Conservation (phyloP, 2,113 vertebrate species). For the Casuarius casuarius region DNA sequence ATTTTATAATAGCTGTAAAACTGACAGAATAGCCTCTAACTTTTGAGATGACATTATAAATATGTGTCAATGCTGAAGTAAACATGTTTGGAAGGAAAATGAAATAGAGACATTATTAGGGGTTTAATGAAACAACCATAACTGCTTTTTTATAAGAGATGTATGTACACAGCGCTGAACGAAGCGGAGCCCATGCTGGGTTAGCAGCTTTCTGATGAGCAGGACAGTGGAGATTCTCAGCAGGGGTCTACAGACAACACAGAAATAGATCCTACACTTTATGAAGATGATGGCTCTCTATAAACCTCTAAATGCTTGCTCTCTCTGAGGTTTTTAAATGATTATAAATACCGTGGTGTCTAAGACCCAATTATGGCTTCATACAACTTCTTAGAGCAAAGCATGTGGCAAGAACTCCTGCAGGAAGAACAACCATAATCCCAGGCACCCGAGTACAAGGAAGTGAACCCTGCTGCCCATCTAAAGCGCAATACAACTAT, state of each 20-base stretch:
- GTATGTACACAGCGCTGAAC: not conserved
- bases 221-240: conserved; percentile 51
- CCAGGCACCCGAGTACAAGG: not conserved
- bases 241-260: conserved; percentile 1
- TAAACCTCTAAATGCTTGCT: conserved; percentile 17
- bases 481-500: not conserved
- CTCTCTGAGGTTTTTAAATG: conserved; percentile 7
- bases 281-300: conserved; percentile 44
- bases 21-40: conserved; percentile 33
- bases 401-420: not conserved
- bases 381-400: not conserved
- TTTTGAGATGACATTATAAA: conserved; percentile 46
- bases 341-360: conserved; percentile 13
- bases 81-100: conserved; percentile 55
- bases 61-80: conserved; percentile 14
- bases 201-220: not conserved
- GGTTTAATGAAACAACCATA: conserved; percentile 38
- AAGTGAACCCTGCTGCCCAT: not conserved
- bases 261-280: conserved; percentile 42
- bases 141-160: conserved; percentile 39
- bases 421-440: not conserved
- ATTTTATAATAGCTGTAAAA: conserved; percentile 58
- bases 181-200: conserved; percentile 42
- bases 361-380: conserved; percentile 4
- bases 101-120: conserved; percentile 57